A percentile compares a stretch with the other conserved stretches of the same genome.
Conservation (phyloP, 2,797 vertebrate genomes). For the Leucoraja ocellata region DNA sequence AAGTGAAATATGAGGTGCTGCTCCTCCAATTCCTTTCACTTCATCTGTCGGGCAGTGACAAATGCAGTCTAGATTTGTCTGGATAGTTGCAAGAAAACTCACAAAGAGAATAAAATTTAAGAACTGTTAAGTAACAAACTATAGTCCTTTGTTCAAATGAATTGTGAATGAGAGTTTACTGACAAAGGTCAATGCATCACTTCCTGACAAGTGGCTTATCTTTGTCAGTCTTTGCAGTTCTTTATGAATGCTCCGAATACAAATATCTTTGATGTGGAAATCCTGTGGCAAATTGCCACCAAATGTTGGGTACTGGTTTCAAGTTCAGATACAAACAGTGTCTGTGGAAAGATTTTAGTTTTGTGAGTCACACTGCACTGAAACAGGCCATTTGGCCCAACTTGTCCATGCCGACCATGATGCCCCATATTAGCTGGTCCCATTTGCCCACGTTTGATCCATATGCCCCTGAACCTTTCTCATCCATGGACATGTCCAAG, state of each 20-base stretch:
- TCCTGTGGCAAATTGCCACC: background rate
- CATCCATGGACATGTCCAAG: too few relatives aligned
- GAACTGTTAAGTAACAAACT: slow-evolving; percentile 15
- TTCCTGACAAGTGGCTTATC: background rate
- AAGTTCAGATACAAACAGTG: background rate
- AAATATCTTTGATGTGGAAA: slow-evolving; percentile 30
- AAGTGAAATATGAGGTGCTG: too few relatives aligned
- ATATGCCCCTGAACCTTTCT: too few relatives aligned
- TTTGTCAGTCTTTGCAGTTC: background rate
- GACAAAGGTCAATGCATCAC: background rate
- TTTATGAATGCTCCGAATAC: background rate
- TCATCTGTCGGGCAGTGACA: background rate
- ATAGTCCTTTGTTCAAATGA: slow-evolving; percentile 13
- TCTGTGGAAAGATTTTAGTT: background rate
- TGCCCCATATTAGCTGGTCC: too few relatives aligned
- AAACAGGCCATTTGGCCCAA: too few relatives aligned
- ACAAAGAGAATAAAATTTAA: background rate
- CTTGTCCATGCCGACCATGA: too few relatives aligned
- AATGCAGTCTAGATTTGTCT: background rate
- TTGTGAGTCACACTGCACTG: background rate
- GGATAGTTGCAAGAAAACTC: background rate
- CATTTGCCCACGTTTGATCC: too few relatives aligned
- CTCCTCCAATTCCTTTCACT: background rate
- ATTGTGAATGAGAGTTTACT: slow-evolving; percentile 14
- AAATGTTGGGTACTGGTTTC: slow-evolving; percentile 7